A percentile compares a stretch with the other conserved stretches of the same genome.
These are phyloP conservation scores for Ctenoplectra terminalis DNA, from an alignment of 1,140 invertebrate species.

Conservation along the genomic window DNA sequence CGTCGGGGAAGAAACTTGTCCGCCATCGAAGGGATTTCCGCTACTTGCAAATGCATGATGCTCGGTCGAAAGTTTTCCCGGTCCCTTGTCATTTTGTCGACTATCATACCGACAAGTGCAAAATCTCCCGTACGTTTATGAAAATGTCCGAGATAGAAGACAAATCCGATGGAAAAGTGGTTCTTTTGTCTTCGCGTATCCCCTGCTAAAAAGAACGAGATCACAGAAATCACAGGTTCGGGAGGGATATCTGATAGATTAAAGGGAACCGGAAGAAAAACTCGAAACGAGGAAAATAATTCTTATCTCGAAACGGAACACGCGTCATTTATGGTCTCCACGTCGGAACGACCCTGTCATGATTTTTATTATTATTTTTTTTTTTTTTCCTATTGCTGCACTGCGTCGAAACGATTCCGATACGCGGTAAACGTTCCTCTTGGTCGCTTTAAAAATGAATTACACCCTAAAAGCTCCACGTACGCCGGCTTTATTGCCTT, in stretches of 20 bases:
- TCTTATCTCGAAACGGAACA: neutral
- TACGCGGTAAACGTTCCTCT: neutral
- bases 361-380: too few species aligned
- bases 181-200: too few species aligned
- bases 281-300: neutral
- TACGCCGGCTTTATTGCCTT: neutral
- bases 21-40: slow-evolving; percentile 47
- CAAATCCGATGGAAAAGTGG: neutral
- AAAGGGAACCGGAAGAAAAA: neutral
- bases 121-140: slow-evolving; percentile 24
- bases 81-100: slow-evolving; percentile 25
- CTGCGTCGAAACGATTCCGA: neutral
- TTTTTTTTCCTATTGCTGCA: neutral
- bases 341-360: neutral
- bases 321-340: neutral
- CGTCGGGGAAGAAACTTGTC: slow-evolving; percentile 36
- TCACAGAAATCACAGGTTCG: too few species aligned
- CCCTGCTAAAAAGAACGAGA: too few species aligned
- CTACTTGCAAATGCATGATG: slow-evolving; percentile 45
- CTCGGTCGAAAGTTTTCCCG: slow-evolving; percentile 39
- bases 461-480: neutral
- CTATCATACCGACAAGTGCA: neutral
- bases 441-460: slow-evolving; percentile 16
- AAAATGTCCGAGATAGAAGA: neutral
- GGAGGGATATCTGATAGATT: neutral